Evolutionary conservation across 2,888 invertebrate species (phyloP).

Genomic region (Brachylomia viminalis): DNA sequence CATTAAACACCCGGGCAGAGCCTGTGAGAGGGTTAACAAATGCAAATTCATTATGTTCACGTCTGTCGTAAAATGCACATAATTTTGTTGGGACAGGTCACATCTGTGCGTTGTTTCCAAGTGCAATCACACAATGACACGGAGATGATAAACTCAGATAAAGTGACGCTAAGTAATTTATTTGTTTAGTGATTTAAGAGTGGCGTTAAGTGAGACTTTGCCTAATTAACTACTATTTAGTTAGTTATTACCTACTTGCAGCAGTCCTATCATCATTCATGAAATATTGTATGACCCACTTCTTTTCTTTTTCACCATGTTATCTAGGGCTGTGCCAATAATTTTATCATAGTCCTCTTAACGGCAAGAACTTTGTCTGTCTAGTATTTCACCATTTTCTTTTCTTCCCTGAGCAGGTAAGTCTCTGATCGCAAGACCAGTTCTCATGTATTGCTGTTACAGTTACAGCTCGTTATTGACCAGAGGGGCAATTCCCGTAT

Average conservation of each 20-base stretch:
- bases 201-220: too few species aligned
- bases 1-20: neutral
- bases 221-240: neutral
- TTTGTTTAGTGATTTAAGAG: conserved; percentile 2
- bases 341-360: too few species aligned
- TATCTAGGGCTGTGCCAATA: too few species aligned
- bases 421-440: neutral
- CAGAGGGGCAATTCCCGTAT: too few species aligned
- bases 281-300: too few species aligned
- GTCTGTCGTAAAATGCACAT: conserved; percentile 33
- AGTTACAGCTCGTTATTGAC: too few species aligned
- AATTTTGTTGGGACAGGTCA: conserved; percentile 23
- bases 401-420: too few species aligned
- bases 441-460: neutral
- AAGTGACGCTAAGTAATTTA: conserved; percentile 16
- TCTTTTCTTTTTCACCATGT: neutral
- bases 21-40: conserved; percentile 18
- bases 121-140: neutral
- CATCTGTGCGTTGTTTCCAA: conserved; percentile 17
- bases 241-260: neutral
- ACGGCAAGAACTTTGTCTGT: too few species aligned
- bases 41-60: conserved; percentile 31
- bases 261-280: neutral
- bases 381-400: too few species aligned
- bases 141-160: neutral